Conservation (phyloP, 2,888 invertebrate species). For the Trilocha varians region DNA sequence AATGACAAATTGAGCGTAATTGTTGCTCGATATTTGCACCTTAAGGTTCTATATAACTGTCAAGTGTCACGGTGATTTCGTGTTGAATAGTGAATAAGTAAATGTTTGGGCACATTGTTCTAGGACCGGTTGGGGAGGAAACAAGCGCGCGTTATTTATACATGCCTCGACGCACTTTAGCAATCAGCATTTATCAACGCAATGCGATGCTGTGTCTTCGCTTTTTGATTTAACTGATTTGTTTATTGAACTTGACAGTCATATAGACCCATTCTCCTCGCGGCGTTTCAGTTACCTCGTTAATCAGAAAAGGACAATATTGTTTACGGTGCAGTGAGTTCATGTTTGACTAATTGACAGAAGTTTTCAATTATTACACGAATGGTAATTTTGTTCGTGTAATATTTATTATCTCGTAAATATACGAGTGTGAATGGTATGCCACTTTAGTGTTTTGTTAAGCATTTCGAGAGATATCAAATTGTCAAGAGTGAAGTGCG, state of each 20-base stretch:
- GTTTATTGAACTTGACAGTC: conserved; percentile 33
- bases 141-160: conserved; percentile 65
- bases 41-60: conserved; percentile 15
- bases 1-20: conserved; percentile 33
- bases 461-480: background rate
- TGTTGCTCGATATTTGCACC: conserved; percentile 12
- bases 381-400: background rate
- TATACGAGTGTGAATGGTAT: too few relatives aligned
- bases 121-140: conserved; percentile 65
- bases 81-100: conserved; percentile 48
- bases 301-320: background rate
- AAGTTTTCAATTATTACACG: background rate
- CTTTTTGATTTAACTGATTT: conserved; percentile 51
- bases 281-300: background rate
- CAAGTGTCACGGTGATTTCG: conserved; percentile 35
- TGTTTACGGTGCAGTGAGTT: background rate
- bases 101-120: conserved; percentile 66
- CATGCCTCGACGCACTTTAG: conserved; percentile 67
- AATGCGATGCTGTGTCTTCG: conserved; percentile 56
- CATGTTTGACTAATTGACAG: background rate
- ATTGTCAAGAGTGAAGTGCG: background rate
- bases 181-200: conserved; percentile 71
- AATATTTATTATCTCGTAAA: background rate
- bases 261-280: background rate
- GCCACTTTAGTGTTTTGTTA: too few relatives aligned